These are phyloP conservation scores for Panzeria rudis DNA, from an alignment of 2,888 invertebrate genomes.

Conservation along the genomic window DNA sequence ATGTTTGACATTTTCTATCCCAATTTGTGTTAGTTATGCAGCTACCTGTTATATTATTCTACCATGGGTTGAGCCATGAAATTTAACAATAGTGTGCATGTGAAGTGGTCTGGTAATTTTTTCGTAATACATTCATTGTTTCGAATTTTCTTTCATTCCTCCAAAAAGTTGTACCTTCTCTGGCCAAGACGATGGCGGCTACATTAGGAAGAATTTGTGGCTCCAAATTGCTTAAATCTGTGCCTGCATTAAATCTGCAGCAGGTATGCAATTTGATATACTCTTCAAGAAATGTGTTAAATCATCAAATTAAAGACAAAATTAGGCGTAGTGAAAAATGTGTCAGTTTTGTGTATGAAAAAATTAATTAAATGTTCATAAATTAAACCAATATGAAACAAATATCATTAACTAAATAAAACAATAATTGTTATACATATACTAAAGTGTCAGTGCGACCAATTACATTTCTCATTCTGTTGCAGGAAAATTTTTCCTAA, in stretches of 20 bases:
- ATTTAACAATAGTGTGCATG: constrained; percentile 13
- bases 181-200: constrained; percentile 96
- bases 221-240: constrained; percentile 91
- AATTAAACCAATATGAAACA: neutral
- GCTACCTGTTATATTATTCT: too few relatives aligned
- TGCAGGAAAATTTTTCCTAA: constrained; percentile 35
- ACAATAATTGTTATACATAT: neutral
- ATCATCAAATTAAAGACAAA: constrained; percentile 35
- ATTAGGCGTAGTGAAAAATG: constrained; percentile 32
- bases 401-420: neutral
- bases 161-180: constrained; percentile 80
- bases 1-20: too few relatives aligned
- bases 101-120: constrained; percentile 49
- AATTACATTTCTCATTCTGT: constrained; percentile 18
- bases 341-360: constrained; percentile 49
- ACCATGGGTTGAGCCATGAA: too few relatives aligned
- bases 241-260: constrained; percentile 87
- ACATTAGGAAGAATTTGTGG: constrained; percentile 94
- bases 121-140: constrained; percentile 71
- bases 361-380: constrained; percentile 19
- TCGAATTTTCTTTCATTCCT: constrained; percentile 78
- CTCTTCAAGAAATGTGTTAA: constrained; percentile 34
- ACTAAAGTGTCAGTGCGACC: constrained; percentile 37
- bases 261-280: constrained; percentile 85
- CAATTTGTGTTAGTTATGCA: too few relatives aligned